Percentiles rank a stretch among this genome's conserved stretches.
Evolutionary conservation across 2,888 invertebrate genomes (phyloP).

Genomic region (Lucinisca nassula): DNA sequence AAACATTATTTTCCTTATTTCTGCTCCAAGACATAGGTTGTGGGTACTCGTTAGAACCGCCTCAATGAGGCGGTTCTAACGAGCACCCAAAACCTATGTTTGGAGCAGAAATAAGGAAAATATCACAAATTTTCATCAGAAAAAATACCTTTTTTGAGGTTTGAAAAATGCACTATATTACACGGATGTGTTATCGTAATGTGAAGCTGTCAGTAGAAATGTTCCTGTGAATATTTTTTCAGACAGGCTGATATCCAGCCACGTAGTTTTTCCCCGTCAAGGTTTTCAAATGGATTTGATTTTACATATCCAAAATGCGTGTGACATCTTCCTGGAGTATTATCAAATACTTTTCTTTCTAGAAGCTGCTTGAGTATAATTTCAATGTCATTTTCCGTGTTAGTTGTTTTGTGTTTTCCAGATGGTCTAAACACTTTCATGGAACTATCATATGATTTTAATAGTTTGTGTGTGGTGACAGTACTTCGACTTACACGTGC

Average conservation of each 20-base stretch:
- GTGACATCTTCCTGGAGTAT: not conserved
- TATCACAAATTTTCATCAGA: too few species aligned
- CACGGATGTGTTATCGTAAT: too few species aligned
- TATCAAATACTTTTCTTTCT: not conserved
- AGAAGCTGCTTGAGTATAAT: not conserved
- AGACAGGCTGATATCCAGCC: not conserved
- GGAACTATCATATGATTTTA: not conserved
- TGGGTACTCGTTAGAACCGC: too few species aligned
- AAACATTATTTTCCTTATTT: too few species aligned
- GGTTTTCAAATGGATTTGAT: not conserved
- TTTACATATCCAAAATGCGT: not conserved
- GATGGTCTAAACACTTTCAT: constrained; percentile 22
- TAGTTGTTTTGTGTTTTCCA: constrained; percentile 31
- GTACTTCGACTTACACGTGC: constrained; percentile 41
- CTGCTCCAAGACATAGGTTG: too few species aligned
- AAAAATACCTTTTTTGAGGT: too few species aligned
- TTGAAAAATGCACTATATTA: too few species aligned
- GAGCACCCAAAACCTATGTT: too few species aligned
- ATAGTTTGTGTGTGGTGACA: not conserved
- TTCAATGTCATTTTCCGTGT: not conserved
- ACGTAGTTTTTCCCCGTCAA: not conserved
- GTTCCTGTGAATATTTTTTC: not conserved
- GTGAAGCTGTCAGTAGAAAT: too few species aligned
- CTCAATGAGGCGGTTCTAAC: too few species aligned
- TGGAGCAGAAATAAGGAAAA: too few species aligned